phyloP scores from a whole-genome alignment of 2,113 vertebrate genomes.

The Ceyx melanurus region DNA sequence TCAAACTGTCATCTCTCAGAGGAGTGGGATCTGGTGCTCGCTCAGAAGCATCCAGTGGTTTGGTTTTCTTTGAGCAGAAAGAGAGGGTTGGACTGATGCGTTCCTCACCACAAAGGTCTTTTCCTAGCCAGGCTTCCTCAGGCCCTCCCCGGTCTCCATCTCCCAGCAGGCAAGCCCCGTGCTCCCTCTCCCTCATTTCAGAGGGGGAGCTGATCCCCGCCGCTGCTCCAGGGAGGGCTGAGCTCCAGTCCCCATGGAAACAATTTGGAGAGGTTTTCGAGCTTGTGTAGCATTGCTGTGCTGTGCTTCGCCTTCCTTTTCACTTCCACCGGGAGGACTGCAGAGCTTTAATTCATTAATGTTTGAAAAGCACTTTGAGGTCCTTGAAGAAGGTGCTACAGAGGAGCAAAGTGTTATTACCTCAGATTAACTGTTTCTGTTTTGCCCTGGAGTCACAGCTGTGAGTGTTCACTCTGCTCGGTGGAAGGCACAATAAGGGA shows the following conservation, averaged over 20 bases:
- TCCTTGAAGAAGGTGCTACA: slow-evolving; percentile 35
- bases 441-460: neutral
- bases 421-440: slow-evolving; percentile 18
- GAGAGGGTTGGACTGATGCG: rapidly evolving
- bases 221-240: neutral
- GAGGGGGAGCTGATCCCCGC: neutral
- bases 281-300: slow-evolving; percentile 40
- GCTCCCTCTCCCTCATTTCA: neutral
- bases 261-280: slow-evolving; percentile 48
- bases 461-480: neutral
- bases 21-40: neutral
- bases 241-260: slow-evolving; percentile 66
- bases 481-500: neutral
- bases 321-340: neutral
- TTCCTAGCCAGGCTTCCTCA: neutral
- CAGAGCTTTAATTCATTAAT: slow-evolving; percentile 15
- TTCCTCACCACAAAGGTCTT: neutral
- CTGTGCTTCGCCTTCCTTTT: slow-evolving; percentile 14
- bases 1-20: neutral
- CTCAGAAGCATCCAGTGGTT: neutral
- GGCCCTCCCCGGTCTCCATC: neutral
- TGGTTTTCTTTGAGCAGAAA: neutral
- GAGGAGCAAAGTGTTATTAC: slow-evolving; percentile 11
- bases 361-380: slow-evolving; percentile 49
- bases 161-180: neutral